phyloP scores from a whole-genome alignment of 2,113 vertebrate genomes.

The Microcebus griseorufus region DNA sequence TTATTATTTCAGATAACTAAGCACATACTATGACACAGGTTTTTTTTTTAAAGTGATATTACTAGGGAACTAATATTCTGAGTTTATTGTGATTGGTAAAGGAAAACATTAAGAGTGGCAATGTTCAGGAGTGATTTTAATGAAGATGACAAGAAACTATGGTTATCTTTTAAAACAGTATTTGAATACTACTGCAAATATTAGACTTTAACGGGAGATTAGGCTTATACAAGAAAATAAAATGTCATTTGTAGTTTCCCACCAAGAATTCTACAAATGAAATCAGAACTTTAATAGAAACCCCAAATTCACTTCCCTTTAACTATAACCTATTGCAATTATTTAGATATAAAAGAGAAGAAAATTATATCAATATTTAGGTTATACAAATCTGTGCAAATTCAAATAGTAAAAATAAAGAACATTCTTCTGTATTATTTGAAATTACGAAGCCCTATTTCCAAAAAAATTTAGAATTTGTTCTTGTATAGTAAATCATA shows the following conservation, averaged over 20 bases:
- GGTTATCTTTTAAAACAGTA: background rate
- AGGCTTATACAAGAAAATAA: background rate
- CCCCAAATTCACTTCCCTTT: background rate
- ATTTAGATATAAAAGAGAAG: background rate
- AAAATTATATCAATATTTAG: slow-evolving; percentile 3
- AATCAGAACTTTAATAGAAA: slow-evolving; percentile 8
- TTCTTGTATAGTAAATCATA: background rate
- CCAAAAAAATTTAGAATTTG: slow-evolving; percentile 29
- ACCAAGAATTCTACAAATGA: slow-evolving; percentile 8
- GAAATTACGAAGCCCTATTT: slow-evolving; percentile 50
- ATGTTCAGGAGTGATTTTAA: slow-evolving; percentile 35
- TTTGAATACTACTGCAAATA: slow-evolving; percentile 43
- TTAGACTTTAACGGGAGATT: slow-evolving; percentile 18
- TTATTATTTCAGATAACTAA: slow-evolving; percentile 31
- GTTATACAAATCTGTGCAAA: slow-evolving; percentile 1
- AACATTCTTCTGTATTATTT: background rate
- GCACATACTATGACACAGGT: background rate
- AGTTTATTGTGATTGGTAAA: slow-evolving; percentile 21
- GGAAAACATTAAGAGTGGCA: slow-evolving; percentile 17
- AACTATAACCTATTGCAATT: slow-evolving; percentile 25
- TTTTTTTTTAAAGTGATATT: background rate
- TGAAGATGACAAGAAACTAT: slow-evolving; percentile 34
- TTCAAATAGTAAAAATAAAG: slow-evolving; percentile 34
- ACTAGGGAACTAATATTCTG: slow-evolving; percentile 4
- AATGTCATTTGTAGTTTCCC: slow-evolving; percentile 39